Conservation (phyloP, 2,888 invertebrate species). For the Troilus luridus region DNA sequence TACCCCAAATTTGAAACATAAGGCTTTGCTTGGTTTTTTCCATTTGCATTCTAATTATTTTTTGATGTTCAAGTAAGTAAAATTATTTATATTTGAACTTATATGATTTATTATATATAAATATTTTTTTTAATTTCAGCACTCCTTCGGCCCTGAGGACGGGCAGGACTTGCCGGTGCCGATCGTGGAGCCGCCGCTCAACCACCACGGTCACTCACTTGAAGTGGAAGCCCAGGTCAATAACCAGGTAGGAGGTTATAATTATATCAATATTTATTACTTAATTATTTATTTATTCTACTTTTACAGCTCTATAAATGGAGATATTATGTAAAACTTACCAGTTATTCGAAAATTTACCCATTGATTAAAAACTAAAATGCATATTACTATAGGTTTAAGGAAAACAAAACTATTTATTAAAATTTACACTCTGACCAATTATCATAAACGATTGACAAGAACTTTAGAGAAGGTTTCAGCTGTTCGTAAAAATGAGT, state of each 20-base stretch:
- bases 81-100: neutral
- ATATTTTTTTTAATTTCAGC: neutral
- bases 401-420: too few relatives aligned
- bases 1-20: too few relatives aligned
- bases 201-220: constrained; percentile 17
- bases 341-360: neutral
- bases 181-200: constrained; percentile 16
- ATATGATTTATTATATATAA: neutral
- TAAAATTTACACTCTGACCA: too few relatives aligned
- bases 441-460: too few relatives aligned
- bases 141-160: neutral
- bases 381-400: too few relatives aligned
- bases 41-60: too few relatives aligned
- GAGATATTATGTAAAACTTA: neutral
- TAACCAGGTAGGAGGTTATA: neutral
- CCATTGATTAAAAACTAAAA: too few relatives aligned
- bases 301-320: neutral
- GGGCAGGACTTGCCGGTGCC: neutral
- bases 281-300: neutral
- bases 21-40: too few relatives aligned
- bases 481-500: too few relatives aligned
- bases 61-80: too few relatives aligned
- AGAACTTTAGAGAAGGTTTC: too few relatives aligned
- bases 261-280: neutral
- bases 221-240: constrained; percentile 47